Conservation (phyloP, 2,888 invertebrate species). For the Hypercompe scribonia region DNA sequence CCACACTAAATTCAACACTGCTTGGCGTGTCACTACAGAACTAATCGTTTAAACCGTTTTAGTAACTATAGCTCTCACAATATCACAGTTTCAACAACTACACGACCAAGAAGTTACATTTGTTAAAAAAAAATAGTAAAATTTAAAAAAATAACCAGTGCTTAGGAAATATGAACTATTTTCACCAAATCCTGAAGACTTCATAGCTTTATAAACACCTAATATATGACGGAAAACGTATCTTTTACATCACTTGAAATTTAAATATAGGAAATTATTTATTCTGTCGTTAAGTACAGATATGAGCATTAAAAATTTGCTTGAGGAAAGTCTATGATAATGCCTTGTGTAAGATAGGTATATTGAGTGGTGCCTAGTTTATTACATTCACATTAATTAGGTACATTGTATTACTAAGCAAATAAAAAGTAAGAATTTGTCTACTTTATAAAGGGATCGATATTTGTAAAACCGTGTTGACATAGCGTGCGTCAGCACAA, state of each 20-base stretch:
- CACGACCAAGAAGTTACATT: neutral
- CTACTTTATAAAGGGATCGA: neutral
- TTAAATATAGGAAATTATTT: too few species aligned
- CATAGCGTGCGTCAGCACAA: neutral
- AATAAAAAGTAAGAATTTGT: neutral
- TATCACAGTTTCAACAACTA: neutral
- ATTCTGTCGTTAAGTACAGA: too few species aligned
- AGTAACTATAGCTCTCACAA: slow-evolving; percentile 1
- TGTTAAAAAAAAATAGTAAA: too few species aligned
- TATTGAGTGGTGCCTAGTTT: too few species aligned
- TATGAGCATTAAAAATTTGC: too few species aligned
- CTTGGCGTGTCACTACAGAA: neutral
- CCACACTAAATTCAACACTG: neutral
- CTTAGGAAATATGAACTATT: too few species aligned
- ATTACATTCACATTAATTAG: neutral
- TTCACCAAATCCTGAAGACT: too few species aligned
- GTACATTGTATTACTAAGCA: neutral
- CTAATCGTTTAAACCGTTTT: slow-evolving; percentile 6
- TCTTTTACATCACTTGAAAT: neutral
- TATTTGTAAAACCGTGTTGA: neutral
- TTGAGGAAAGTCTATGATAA: too few species aligned
- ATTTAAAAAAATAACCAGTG: too few species aligned
- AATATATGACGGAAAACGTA: too few species aligned
- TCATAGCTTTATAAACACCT: too few species aligned
- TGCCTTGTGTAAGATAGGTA: too few species aligned